Base-by-base conservation (phyloP, 2,113 vertebrate species). In the Elephas maximus region DNA sequence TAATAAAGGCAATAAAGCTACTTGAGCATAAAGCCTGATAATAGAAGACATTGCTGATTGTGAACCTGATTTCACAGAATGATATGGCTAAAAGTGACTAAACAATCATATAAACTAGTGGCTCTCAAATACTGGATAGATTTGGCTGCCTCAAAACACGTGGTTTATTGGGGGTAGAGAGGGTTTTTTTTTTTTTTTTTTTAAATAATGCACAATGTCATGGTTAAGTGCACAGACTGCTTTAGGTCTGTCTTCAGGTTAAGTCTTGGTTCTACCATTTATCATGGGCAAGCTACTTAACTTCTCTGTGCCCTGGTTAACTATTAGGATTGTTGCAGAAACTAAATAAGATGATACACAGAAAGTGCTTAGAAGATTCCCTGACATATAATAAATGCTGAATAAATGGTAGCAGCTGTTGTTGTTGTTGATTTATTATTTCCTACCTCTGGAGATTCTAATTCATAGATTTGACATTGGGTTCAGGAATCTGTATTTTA, bases 401-500 rank as follows among this genome's bases (percentile, higher is more conserved):
- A 84, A 15, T 90, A 90, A 83, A 48, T 60, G 30, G 30, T 48
- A 62, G 79, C 24, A 79, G 37, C 90, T 67, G 0, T 95, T 80
- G 17, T 95, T 80, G 17, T 57, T 77, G 18, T 65, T 67, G 45
- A 57, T 84, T 73, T 79, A 51, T 60, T 57, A 60, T 63, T 91
- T 97, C 33, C 6, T 74, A 2, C 3, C 20, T 76, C 71, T 93
- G 45, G 65, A 91, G 60, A 87, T 69, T 88, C 28, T 21, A 48
- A 65, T 65, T 53, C n/a, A 48, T 73, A 73, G 23, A 5, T 83
- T 63, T 95, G 82, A 77, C 60, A 45, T 18, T 71, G 74, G 26
- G 44, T 28, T 78, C 23, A 62, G 82, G 28, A 88, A 83, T 91
- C 65, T 94, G 8, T 44, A 26, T 76, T 88, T 93, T 91, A n/a